Evolutionary conservation across 2,888 invertebrate species (phyloP).

Genomic region (Watsonalla binaria): DNA sequence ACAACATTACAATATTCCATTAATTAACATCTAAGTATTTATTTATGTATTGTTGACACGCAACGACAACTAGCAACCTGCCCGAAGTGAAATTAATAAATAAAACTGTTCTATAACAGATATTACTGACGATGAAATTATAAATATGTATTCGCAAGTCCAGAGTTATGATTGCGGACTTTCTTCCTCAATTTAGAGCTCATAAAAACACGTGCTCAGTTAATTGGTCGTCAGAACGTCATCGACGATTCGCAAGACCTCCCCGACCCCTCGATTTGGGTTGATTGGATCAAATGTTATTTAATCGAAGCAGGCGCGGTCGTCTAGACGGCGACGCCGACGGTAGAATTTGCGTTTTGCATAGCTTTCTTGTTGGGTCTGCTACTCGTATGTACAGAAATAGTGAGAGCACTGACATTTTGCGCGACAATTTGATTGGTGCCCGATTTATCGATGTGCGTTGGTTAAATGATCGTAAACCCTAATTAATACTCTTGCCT

Average conservation of each 20-base stretch:
- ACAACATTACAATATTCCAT: background rate
- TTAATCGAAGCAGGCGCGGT: conserved; percentile 56
- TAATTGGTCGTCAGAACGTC: conserved; percentile 52
- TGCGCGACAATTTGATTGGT: conserved; percentile 55
- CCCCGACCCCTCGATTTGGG: conserved; percentile 61
- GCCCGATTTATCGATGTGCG: conserved; percentile 53
- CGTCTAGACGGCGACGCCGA: conserved; percentile 77
- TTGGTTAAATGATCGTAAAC: conserved; percentile 48
- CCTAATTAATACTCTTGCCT: conserved; percentile 15
- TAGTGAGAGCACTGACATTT: conserved; percentile 74
- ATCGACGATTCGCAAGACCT: conserved; percentile 55
- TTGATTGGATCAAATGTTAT: conserved; percentile 77
- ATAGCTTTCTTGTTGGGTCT: conserved; percentile 72
- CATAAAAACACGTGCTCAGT: conserved; percentile 35
- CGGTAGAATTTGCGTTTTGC: conserved; percentile 70
- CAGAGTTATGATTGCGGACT: conserved; percentile 22
- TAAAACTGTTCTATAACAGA: no score
- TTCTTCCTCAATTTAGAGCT: conserved; percentile 29
- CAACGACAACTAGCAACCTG: background rate
- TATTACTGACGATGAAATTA: background rate
- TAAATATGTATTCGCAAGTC: background rate
- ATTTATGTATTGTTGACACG: background rate
- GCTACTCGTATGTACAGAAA: conserved; percentile 53
- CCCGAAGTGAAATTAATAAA: background rate
- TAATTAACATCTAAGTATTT: background rate